Evolutionary conservation across 2,888 invertebrate genomes (phyloP).

Genomic region (Xestia ashworthii): DNA sequence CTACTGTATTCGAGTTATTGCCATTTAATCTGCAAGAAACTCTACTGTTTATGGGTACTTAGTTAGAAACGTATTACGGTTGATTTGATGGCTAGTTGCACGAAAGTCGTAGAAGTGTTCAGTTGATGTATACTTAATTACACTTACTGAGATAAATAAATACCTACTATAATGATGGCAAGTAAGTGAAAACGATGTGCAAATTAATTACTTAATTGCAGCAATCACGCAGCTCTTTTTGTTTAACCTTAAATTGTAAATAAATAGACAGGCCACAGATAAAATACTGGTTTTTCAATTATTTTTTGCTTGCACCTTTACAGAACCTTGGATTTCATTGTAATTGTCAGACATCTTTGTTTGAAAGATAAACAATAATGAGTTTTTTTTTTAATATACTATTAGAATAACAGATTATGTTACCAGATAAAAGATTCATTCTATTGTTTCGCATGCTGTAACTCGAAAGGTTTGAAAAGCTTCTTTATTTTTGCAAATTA

Average conservation of each 20-base stretch:
- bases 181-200: slow-evolving; percentile 44
- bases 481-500: not conserved
- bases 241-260: not conserved
- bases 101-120: slow-evolving; percentile 32
- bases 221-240: slow-evolving; percentile 3
- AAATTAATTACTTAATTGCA: slow-evolving; percentile 27
- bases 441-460: slow-evolving; percentile 50
- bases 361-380: slow-evolving; percentile 33
- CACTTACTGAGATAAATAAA: slow-evolving; percentile 14
- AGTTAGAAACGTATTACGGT: slow-evolving; percentile 1
- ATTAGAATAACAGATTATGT: slow-evolving; percentile 37
- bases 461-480: slow-evolving; percentile 10
- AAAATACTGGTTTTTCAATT: slow-evolving; percentile 15
- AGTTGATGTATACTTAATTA: slow-evolving; percentile 13
- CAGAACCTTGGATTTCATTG: slow-evolving; percentile 43
- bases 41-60: slow-evolving; percentile 39
- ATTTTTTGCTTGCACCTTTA: slow-evolving; percentile 15
- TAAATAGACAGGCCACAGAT: slow-evolving; percentile 1
- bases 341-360: slow-evolving; percentile 37
- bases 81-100: slow-evolving; percentile 38
- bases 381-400: slow-evolving; percentile 33
- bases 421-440: slow-evolving; percentile 51
- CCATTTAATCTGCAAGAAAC: slow-evolving; percentile 49
- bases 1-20: slow-evolving; percentile 41
- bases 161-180: slow-evolving; percentile 24